A percentile compares a stretch with the other conserved stretches of the same genome.
These are phyloP conservation scores for Urocitellus parryii DNA, from an alignment of 2,113 vertebrate species.

Conservation along the genomic window DNA sequence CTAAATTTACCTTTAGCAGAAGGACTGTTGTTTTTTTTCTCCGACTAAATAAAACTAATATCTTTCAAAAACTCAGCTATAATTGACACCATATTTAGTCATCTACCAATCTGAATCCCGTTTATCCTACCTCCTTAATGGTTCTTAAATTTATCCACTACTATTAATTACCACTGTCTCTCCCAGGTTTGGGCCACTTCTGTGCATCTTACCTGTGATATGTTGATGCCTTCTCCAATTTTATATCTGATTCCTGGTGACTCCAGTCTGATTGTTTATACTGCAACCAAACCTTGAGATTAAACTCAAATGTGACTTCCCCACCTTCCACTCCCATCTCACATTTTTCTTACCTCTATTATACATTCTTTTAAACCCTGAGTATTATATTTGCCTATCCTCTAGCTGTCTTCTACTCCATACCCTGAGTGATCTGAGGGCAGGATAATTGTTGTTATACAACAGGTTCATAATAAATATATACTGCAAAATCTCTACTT, in stretches of 20 bases:
- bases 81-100: neutral
- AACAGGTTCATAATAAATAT: neutral
- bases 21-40: neutral
- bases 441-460: neutral
- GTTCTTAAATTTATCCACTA: neutral
- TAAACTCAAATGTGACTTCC: neutral
- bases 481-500: neutral
- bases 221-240: neutral
- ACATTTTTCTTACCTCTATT: neutral
- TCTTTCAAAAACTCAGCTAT: neutral
- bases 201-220: neutral
- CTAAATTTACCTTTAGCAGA: slow-evolving; percentile 11
- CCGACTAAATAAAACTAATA: neutral
- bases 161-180: neutral
- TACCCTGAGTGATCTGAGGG: neutral
- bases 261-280: neutral
- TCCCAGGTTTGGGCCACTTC: neutral
- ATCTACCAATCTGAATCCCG: neutral
- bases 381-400: neutral
- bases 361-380: neutral
- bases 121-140: slow-evolving; percentile 20
- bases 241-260: slow-evolving; percentile 4
- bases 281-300: neutral
- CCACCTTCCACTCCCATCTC: neutral
- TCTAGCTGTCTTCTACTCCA: neutral